Base-by-base conservation (phyloP, 2,888 invertebrate genomes). In the Limnephilus marmoratus region DNA sequence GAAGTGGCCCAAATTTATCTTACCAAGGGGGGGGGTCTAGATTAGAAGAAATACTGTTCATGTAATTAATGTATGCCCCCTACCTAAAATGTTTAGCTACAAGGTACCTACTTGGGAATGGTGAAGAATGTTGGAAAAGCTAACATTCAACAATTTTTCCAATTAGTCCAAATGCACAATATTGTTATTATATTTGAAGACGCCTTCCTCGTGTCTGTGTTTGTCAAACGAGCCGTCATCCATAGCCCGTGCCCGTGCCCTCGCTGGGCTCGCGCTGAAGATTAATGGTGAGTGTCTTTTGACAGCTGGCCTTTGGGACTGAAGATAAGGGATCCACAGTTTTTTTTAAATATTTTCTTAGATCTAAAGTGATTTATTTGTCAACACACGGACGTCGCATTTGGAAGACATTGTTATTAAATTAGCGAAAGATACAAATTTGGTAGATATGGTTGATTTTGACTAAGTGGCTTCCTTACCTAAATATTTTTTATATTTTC, bases 291-390 rank as follows among this genome's bases (percentile, higher is more conserved):
- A 81, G 29, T 80, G 18, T 90, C 81, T 82, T 81, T 49, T 90
- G 90, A 90, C 90, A 90, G 90, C 90, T 81, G 90, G 82, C 90
- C 90, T 82, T 31, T 81, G 90, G 90, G 90, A 81, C 82, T 3
- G n/a, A 34, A 34, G 53, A 88, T n/a, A 41, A 18, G 82, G 82
- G 82, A 82, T 68, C 9, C 68, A 9, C 7, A 4, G 7, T 68
- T 24, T 24, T 24, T 68, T 68, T 9, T 1, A 9, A 41, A 24
- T 1, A 68, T 68, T 68, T 68, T 24, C 68, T 9, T 24, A 68
- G 5, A 68, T 68, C 24, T 24, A 24, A 68, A 68, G 24, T 68
- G 68, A 68, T 68, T 68, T 68, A 68, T 68, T 68, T 68, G 68
- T 68, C 68, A n/a, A 68, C 68, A n/a, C 68, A n/a, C 68, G 68